Base-by-base conservation (phyloP, 1,140 invertebrate species). In the Scaptomyza hsui region DNA sequence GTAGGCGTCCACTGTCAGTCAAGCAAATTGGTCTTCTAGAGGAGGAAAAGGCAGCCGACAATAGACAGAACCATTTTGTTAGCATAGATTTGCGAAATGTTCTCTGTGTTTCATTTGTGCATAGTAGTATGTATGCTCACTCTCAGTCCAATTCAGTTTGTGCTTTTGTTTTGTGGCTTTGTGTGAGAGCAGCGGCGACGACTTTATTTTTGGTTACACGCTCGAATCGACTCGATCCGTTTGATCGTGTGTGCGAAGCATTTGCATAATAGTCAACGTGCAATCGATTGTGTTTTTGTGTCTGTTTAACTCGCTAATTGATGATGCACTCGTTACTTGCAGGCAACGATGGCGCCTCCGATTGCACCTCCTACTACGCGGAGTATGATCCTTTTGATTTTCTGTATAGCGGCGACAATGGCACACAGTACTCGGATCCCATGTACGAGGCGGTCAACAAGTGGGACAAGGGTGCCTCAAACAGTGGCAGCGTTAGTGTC, bases 371-470 rank as follows among this genome's bases (percentile, higher is more conserved):
- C 61, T 95, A 97, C 53, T 97, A 97, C 80, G 95, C 97, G 76
- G 95, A 96, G 61, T 97, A 96, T 89, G 96, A 97, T 92, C 96
- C 96, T 3, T 94, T 97, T 72, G 96, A 97, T 91, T 97, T 96
- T 75, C 93, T 97, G 89, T 96, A 97, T 79, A 94, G 94, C 69
- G 68, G 94, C 61, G 75, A 89, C 32, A 94, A 94, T 91, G 95
- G 95, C 91, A 94, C 95, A 70, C 94, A 94, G 68, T 95, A 94
- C 76, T 95, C 95, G 16, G 94, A 96, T 91, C 95, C 95, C 3
- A 93, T 96, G 47, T 97, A 97, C 90, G 95, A 94, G 15, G 94
- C 95, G 1, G 93, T 96, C 5, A 94, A 94, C 75, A 94, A 94
- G 78, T 94, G 94, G 41, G 94, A 94, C 64, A 94, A 93, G 80